A percentile compares a stretch with the other conserved stretches of the same genome.
Evolutionary conservation across 1,140 invertebrate species (phyloP).

Genomic region (Drosophila micromelanica): DNA sequence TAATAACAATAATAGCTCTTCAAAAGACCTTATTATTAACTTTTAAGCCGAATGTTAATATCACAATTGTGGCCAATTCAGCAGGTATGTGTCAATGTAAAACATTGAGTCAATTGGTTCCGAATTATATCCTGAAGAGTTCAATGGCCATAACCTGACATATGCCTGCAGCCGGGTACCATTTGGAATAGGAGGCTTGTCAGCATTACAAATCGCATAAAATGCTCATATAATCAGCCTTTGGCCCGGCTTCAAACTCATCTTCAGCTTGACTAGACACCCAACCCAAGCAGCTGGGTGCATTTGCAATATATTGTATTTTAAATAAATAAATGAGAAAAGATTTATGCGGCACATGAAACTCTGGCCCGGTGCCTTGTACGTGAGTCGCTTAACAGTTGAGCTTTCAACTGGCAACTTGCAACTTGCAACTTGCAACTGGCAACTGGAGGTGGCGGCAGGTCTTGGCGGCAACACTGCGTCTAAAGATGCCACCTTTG

Average conservation of each 20-base stretch:
- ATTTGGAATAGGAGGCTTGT: constrained; percentile 40
- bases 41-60: not conserved
- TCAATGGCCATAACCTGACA: not conserved
- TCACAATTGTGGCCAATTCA: constrained; percentile 8
- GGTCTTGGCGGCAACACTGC: constrained; percentile 3
- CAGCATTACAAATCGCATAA: constrained; percentile 67
- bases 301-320: constrained; percentile 36
- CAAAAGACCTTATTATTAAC: not conserved
- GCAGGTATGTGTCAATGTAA: constrained; percentile 19
- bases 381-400: constrained; percentile 52
- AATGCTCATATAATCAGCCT: constrained; percentile 62
- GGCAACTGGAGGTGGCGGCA: constrained; percentile 3
- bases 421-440: too few species aligned
- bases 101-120: constrained; percentile 43
- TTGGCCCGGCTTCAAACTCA: constrained; percentile 20
- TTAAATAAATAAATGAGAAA: constrained; percentile 67
- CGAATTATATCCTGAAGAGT: constrained; percentile 33
- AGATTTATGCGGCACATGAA: constrained; percentile 78
- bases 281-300: constrained; percentile 16
- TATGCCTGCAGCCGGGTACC: constrained; percentile 7
- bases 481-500: constrained; percentile 72
- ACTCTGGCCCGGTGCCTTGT: constrained; percentile 39
- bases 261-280: constrained; percentile 6
- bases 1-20: too few species aligned
- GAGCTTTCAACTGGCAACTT: constrained; percentile 3